Conservation (phyloP, 1,140 invertebrate genomes). For the Zaprionus lachaisei region DNA sequence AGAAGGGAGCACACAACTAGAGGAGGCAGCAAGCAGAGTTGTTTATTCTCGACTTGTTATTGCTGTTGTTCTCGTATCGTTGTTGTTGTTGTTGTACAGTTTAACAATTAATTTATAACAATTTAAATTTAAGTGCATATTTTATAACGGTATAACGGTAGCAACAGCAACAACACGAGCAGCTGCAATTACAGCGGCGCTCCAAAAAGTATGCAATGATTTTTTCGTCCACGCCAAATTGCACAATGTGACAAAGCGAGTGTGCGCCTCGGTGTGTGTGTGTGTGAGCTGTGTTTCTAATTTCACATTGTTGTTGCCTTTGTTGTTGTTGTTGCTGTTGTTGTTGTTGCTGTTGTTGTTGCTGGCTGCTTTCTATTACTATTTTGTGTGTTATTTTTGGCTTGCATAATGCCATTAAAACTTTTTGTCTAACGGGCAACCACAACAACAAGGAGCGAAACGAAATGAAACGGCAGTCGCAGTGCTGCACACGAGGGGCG, state of each 20-base stretch:
- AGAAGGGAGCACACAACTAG: neutral
- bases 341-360: constrained; percentile 24
- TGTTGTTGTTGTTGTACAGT: constrained; percentile 29
- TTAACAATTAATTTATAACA: constrained; percentile 74
- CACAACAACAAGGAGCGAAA: constrained; percentile 18
- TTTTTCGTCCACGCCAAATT: constrained; percentile 47
- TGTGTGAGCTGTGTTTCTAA: constrained; percentile 37
- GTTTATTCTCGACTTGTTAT: constrained; percentile 17
- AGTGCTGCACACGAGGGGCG: constrained; percentile 17
- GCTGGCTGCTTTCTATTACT: constrained; percentile 31
- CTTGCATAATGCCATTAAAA: constrained; percentile 79
- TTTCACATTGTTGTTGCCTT: constrained; percentile 27
- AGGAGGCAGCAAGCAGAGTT: neutral
- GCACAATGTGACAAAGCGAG: constrained; percentile 23
- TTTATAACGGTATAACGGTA: constrained; percentile 43
- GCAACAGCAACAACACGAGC: constrained; percentile 20
- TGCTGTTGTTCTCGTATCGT: neutral
- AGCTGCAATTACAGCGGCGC: constrained; percentile 41
- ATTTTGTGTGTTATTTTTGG: constrained; percentile 77
- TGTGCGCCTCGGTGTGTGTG: constrained; percentile 6
- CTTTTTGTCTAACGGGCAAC: constrained; percentile 76
- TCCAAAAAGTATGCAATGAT: constrained; percentile 52
- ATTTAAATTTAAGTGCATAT: constrained; percentile 69
- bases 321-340: constrained; percentile 22
- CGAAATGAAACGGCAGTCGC: constrained; percentile 23